Evolutionary conservation across 2,113 vertebrate species (phyloP).

Genomic region (Camelus dromedarius): DNA sequence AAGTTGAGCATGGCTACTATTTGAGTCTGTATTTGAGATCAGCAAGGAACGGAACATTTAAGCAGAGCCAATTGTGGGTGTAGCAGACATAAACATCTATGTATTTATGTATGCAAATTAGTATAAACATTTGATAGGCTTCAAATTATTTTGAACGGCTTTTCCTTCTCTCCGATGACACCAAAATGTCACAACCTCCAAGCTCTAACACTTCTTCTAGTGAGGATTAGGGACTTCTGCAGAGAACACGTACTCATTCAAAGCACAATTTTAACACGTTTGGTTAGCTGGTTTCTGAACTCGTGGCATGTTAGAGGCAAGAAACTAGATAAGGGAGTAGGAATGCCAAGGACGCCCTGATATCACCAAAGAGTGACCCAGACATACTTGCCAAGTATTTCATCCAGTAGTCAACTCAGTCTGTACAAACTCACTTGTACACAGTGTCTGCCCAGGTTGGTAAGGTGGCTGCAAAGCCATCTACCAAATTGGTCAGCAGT

Average conservation of each 20-base stretch:
- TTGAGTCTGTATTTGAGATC: slow-evolving; percentile 57
- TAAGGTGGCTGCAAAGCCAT: not conserved
- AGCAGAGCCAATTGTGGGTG: slow-evolving; percentile 39
- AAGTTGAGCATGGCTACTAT: not conserved
- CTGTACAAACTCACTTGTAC: not conserved
- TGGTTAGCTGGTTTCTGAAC: slow-evolving; percentile 7
- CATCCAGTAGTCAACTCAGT: not conserved
- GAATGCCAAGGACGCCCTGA: not conserved
- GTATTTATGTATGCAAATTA: slow-evolving; percentile 70
- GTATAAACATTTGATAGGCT: slow-evolving; percentile 65
- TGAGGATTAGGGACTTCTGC: not conserved
- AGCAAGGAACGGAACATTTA: slow-evolving; percentile 59
- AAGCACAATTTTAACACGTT: not conserved
- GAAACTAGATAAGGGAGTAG: not conserved
- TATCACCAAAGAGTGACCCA: not conserved
- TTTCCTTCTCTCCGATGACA: slow-evolving; percentile 72
- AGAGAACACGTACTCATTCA: not conserved
- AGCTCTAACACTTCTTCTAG: not conserved
- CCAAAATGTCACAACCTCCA: slow-evolving; percentile 46
- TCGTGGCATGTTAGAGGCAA: not conserved
- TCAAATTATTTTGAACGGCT: slow-evolving; percentile 63
- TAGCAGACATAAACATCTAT: slow-evolving; percentile 61
- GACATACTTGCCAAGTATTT: not conserved
- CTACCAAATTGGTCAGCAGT: not conserved
- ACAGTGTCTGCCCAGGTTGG: not conserved